Base-by-base conservation (phyloP, 2,113 vertebrate genomes). In the Trochalopteron elliotii region DNA sequence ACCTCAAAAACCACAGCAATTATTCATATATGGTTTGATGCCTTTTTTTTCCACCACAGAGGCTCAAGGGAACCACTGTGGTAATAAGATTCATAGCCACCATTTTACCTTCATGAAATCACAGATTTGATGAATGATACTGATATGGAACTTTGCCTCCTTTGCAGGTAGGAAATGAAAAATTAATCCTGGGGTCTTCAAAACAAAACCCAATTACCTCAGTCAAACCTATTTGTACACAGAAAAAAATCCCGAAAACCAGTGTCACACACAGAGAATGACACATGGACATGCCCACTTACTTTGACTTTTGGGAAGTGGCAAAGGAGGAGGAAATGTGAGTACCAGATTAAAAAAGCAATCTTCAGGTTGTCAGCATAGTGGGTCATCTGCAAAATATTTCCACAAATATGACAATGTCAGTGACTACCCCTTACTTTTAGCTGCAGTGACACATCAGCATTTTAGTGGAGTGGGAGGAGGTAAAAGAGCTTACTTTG, bases 21-120 rank as follows among this genome's bases (percentile, higher is more conserved):
- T 84, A 87, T 76, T 95, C 77, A 87, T 93, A 30, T 47, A 40
- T 77, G n/a, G 40, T 93, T 94, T 96, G 57, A 75, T 83, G 68
- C 25, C 31, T 27, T 42, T 83, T 90, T 83, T 86, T 83, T 83
- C 39, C 17, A 59, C 60, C n/a, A 75, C 35, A 64, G 87, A 93
- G 30, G 60, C 60, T 92, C 81, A 83, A 93, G 81, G 68, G 35
- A 86, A 30, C 31, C 16, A 39, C 64, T 47, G n/a, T 75, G 23
- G 47, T 78, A 93, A 68, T 81, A 70, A 82, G 60, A 92, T 86
- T 89, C 76, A 82, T 70, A 35, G n/a, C 56, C 21, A 78, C 60
- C 44, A 42, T 94, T 90, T 95, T 82, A 76, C 44, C 37, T 37
- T 15, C 0, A 6, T 75, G 76, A 94, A 92, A 81, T 86, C 71